A percentile compares a stretch with the other conserved stretches of the same genome.
Evolutionary conservation across 2,113 vertebrate genomes (phyloP).

Genomic region (Tenebrosternarchus preto): DNA sequence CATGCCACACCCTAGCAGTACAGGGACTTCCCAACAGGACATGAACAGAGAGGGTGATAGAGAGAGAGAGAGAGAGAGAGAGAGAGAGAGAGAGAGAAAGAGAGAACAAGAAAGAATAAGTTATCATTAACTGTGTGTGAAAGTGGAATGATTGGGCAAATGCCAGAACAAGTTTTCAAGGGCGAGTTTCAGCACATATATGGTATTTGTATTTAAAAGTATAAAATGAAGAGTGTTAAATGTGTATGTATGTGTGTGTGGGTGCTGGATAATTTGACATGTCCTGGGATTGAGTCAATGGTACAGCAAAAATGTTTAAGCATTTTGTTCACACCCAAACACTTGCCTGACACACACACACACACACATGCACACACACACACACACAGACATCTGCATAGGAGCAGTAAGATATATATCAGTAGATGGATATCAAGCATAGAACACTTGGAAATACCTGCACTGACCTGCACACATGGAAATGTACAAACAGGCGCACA

Average conservation of each 20-base stretch:
- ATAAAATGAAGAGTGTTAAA: neutral
- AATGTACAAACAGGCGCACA: slow-evolving; percentile 23
- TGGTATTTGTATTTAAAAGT: neutral
- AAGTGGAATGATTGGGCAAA: neutral
- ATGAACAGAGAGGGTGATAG: neutral
- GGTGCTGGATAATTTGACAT: neutral
- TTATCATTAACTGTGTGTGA: neutral
- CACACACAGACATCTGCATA: neutral
- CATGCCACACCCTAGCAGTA: neutral
- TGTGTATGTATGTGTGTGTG: slow-evolving; percentile 8
- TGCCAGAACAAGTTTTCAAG: neutral
- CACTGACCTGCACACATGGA: too few species aligned
- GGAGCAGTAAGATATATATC: neutral
- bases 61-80: neutral
- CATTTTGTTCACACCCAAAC: too few species aligned
- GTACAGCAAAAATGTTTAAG: neutral
- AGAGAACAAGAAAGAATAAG: neutral
- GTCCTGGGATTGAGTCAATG: slow-evolving; percentile 16
- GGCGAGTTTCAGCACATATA: neutral
- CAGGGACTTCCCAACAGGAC: neutral
- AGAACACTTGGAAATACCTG: too few species aligned
- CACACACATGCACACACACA: slow-evolving; percentile 14
- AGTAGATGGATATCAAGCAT: neutral
- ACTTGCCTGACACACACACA: neutral
- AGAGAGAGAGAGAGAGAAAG: neutral